A percentile compares a stretch with the other conserved stretches of the same genome.
Conservation (phyloP, 1,140 invertebrate genomes). For the Reticulitermes speratus region DNA sequence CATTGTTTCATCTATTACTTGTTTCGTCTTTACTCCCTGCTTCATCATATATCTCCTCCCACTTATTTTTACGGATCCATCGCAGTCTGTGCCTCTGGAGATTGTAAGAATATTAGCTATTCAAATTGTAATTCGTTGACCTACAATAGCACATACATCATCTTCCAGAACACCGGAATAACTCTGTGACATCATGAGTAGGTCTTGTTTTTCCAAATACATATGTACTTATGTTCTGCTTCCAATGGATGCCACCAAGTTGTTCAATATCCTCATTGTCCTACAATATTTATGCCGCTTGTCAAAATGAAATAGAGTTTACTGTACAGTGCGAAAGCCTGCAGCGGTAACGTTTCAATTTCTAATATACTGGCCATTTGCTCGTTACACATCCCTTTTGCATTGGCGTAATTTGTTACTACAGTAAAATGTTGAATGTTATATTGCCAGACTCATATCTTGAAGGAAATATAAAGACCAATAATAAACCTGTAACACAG, state of each 20-base stretch:
- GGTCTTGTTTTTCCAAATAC: not conserved
- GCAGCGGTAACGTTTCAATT: not conserved
- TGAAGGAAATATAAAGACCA: not conserved
- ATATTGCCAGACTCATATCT: not conserved
- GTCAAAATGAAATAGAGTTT: conserved; percentile 1
- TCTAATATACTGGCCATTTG: not conserved
- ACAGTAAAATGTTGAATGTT: not conserved
- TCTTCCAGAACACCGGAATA: not conserved
- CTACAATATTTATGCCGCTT: not conserved
- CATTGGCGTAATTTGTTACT: not conserved
- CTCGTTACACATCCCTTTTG: not conserved
- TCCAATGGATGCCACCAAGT: too few species aligned
- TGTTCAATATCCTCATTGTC: not conserved
- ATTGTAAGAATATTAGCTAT: not conserved
- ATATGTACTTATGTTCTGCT: too few species aligned
- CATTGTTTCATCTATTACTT: not conserved
- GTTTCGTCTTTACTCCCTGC: not conserved
- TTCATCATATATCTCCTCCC: not conserved
- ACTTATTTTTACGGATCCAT: not conserved
- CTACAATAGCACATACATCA: not conserved
- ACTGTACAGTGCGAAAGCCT: not conserved
- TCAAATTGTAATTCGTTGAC: not conserved
- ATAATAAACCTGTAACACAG: not conserved
- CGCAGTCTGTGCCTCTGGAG: not conserved
- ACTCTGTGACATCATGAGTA: not conserved